These are phyloP conservation scores for Pantelozetes paolii DNA, from an alignment of 2,888 invertebrate genomes.

Conservation along the genomic window DNA sequence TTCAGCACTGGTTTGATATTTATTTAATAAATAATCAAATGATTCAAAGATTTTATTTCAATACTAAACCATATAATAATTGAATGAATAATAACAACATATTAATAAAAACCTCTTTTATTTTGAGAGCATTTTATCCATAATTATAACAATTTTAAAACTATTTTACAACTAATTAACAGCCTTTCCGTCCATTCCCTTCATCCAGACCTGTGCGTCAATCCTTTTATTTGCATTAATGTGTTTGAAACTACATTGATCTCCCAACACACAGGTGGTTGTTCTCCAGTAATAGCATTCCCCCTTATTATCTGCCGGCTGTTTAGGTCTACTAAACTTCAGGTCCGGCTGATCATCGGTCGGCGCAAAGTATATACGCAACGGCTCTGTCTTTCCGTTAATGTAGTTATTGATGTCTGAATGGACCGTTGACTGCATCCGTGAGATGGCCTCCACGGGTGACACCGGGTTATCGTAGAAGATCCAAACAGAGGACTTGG, in stretches of 20 bases:
- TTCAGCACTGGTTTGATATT: too few relatives aligned
- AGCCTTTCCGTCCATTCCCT: neutral
- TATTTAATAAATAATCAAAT: too few relatives aligned
- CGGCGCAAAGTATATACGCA: conserved; percentile 41
- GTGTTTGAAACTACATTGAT: conserved; percentile 41
- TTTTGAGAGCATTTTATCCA: neutral
- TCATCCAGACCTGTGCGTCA: conserved; percentile 44
- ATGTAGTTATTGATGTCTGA: conserved; percentile 9
- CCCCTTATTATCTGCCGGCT: conserved; percentile 38
- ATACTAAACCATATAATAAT: too few relatives aligned
- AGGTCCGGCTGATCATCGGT: conserved; percentile 43
- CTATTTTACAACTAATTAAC: neutral
- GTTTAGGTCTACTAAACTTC: conserved; percentile 42
- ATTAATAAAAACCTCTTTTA: neutral
- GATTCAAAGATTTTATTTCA: neutral
- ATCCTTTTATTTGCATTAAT: conserved; percentile 41
- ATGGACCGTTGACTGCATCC: conserved; percentile 23
- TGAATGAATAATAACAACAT: too few relatives aligned
- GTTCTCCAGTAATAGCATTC: conserved; percentile 45
- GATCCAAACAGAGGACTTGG: conserved; percentile 34
- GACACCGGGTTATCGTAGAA: conserved; percentile 42
- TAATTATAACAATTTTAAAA: neutral
- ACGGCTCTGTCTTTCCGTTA: conserved; percentile 1
- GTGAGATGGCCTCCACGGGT: conserved; percentile 41
- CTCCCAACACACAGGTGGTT: conserved; percentile 38